Conservation (phyloP, 2,797 vertebrate species). For the Notolabrus celidotus region DNA sequence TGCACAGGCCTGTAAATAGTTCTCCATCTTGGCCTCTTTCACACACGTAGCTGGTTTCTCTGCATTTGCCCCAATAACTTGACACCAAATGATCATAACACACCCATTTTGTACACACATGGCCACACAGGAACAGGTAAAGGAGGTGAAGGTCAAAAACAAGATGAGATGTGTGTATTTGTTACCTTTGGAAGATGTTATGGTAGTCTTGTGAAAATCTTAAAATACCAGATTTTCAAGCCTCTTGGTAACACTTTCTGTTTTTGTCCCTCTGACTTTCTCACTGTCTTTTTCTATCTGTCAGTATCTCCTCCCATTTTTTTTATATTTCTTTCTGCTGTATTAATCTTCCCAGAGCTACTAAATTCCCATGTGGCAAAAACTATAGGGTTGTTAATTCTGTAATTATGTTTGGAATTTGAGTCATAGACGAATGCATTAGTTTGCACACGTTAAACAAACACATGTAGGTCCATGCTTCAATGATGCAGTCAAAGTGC, state of each 20-base stretch:
- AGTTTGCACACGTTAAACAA: constrained; percentile 27
- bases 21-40: constrained; percentile 43
- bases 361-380: constrained; percentile 19
- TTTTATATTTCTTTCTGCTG: constrained; percentile 32
- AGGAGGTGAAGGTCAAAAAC: too few relatives aligned
- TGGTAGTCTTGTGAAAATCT: constrained; percentile 64
- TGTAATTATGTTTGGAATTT: constrained; percentile 21
- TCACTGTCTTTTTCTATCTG: constrained; percentile 37
- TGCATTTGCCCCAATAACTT: constrained; percentile 44
- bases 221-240: constrained; percentile 59
- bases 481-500: constrained; percentile 61
- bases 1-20: constrained; percentile 28
- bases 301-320: constrained; percentile 38
- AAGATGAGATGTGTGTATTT: constrained; percentile 29
- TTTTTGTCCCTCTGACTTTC: constrained; percentile 45
- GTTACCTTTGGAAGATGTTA: constrained; percentile 50
- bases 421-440: constrained; percentile 42
- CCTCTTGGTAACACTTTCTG: constrained; percentile 56
- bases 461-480: constrained; percentile 36
- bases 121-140: constrained; percentile 23
- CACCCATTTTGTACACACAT: background rate
- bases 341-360: constrained; percentile 37
- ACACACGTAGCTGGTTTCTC: constrained; percentile 41
- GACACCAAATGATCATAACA: constrained; percentile 23
- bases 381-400: constrained; percentile 1